phyloP scores from a whole-genome alignment of 2,888 invertebrate species.

The Cerastis rubricosa region DNA sequence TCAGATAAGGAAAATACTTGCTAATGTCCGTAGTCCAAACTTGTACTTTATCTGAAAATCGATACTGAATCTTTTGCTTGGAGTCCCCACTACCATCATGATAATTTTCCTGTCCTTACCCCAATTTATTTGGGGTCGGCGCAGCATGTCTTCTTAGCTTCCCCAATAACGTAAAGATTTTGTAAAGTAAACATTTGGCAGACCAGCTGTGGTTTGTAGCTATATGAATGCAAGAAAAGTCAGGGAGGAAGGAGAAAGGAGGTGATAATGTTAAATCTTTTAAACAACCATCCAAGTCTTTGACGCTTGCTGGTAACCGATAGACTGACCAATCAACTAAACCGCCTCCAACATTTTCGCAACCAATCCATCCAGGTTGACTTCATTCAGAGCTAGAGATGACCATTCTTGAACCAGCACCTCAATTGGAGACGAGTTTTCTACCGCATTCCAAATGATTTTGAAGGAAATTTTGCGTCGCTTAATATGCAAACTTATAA shows the following conservation, averaged over 20 bases:
- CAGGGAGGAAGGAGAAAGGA: too few species aligned
- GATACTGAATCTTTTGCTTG: slow-evolving; percentile 14
- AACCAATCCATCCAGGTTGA: neutral
- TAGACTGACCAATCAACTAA: too few species aligned
- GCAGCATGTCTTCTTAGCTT: neutral
- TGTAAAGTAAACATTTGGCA: neutral
- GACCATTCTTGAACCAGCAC: neutral
- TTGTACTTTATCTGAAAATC: slow-evolving; percentile 8
- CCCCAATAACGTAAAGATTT: neutral
- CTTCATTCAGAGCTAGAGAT: neutral
- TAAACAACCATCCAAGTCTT: neutral
- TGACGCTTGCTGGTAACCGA: too few species aligned
- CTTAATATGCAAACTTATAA: neutral
- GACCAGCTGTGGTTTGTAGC: too few species aligned
- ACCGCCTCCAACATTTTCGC: neutral
- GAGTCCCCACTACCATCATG: too few species aligned
- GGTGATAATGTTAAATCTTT: neutral
- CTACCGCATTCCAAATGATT: too few species aligned
- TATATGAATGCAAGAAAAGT: too few species aligned
- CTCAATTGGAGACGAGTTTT: too few species aligned
- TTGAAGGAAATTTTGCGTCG: neutral
- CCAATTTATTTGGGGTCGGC: too few species aligned
- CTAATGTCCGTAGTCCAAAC: slow-evolving; percentile 28
- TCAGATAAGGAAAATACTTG: slow-evolving; percentile 22
- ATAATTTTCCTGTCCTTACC: too few species aligned